These are phyloP conservation scores for Teleopsis dalmanni DNA, from an alignment of 1,140 invertebrate species.

Conservation along the genomic window DNA sequence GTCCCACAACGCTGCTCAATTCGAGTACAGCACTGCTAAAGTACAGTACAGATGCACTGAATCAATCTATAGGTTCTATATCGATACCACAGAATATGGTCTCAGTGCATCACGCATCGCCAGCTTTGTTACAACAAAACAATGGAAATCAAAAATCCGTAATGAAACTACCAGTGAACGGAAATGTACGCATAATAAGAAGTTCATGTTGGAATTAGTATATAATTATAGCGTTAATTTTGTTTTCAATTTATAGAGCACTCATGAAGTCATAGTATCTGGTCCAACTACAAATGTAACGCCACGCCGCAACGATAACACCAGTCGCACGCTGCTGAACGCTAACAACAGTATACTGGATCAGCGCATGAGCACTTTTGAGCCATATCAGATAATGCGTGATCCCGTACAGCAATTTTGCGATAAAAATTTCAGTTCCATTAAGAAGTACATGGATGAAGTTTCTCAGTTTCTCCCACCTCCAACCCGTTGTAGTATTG, in stretches of 20 bases:
- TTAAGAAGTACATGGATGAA: slow-evolving; percentile 83
- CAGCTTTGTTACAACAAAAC: slow-evolving; percentile 32
- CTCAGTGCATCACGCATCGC: slow-evolving; percentile 41
- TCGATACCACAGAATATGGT: slow-evolving; percentile 27
- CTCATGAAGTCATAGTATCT: slow-evolving; percentile 44
- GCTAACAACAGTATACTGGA: slow-evolving; percentile 49
- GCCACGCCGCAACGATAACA: slow-evolving; percentile 58
- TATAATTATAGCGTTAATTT: no score
- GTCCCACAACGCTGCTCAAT: slow-evolving; percentile 44
- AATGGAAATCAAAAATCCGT: slow-evolving; percentile 42
- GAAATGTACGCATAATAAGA: slow-evolving; percentile 23
- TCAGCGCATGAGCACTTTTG: slow-evolving; percentile 75
- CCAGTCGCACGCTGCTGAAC: slow-evolving; percentile 62
- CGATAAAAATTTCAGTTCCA: slow-evolving; percentile 87
- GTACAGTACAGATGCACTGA: slow-evolving; percentile 40
- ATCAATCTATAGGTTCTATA: slow-evolving; percentile 34
- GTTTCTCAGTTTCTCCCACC: slow-evolving; percentile 77
- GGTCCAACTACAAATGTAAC: slow-evolving; percentile 56
- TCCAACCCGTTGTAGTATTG: slow-evolving; percentile 83
- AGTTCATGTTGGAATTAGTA: neutral
- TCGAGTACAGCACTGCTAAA: slow-evolving; percentile 39
- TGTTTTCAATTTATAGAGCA: slow-evolving; percentile 9
- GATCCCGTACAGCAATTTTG: slow-evolving; percentile 91
- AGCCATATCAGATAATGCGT: slow-evolving; percentile 72
- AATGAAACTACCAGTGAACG: slow-evolving; percentile 40